Evolutionary conservation across 2,888 invertebrate species (phyloP), one percentile per base, ranked within the genome.

Genomic region (Junonia oenone): DNA sequence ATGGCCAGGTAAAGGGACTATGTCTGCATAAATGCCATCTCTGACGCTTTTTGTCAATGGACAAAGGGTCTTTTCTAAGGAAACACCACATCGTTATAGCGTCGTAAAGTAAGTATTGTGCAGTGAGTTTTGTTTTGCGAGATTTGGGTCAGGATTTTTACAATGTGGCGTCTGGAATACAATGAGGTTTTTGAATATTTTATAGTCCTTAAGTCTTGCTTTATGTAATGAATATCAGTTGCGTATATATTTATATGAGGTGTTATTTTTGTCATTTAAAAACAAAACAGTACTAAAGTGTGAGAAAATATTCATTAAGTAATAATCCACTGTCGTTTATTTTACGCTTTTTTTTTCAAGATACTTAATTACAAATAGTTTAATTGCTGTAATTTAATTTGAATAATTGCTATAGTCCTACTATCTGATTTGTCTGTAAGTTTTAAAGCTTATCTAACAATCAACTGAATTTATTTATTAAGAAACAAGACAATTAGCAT

Each of bases 81-180:
- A 84, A 85, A 85, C 86, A 87, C 87, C 88, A 87, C 88, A 85
- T 89, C 89, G 89, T 89, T 88, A 90, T 85, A 75, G 82, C 81
- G 74, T 84, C 83, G 81, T 88, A 88, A 90, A 90, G 78, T 81
- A 83, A 78, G 81, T 81, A 87, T 87, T 88, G 88, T 86, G 80
- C 76, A 81, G 75, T 71, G 70, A 79, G 81, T 85, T 85, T 88
- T 85, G 86, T 89, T 88, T 86, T 77, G 83, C 79, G 71, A 81
- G 85, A 88, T 88, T 86, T 88, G 76, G 88, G 86, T 87, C 88
- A 86, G 81, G 63, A 83, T 83, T 86, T 89, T 88, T 87, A 86
- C 81, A 86, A 81, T 78, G 80, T 83, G 87, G 84, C 84, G 84
- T 86, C 81, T 76, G 72, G 71, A 69, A 73, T 69, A 84, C 81